Evolutionary conservation across 2,888 invertebrate genomes (phyloP).

Genomic region (Bugulina stolonifera): DNA sequence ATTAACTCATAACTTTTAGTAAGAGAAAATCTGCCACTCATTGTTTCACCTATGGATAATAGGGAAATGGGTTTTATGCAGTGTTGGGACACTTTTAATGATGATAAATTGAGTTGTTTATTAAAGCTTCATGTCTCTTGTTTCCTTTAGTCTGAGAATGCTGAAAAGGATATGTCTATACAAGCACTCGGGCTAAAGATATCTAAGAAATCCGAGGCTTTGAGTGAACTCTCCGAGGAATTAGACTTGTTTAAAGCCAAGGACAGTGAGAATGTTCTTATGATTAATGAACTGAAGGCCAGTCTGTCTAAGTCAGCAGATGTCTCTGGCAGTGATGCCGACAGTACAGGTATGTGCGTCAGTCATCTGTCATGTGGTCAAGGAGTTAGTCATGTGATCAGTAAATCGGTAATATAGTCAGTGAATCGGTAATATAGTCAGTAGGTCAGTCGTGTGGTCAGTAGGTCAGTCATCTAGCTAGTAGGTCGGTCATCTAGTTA

Average conservation of each 20-base stretch:
- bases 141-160: not conserved
- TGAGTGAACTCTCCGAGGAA: conserved; percentile 20
- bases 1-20: too few relatives aligned
- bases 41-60: not conserved
- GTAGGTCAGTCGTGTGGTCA: too few relatives aligned
- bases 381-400: too few relatives aligned
- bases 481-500: too few relatives aligned
- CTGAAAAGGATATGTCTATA: conserved; percentile 1
- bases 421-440: too few relatives aligned
- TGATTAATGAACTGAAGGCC: conserved; percentile 10
- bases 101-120: not conserved
- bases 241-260: conserved; percentile 18
- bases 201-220: conserved; percentile 15
- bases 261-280: conserved; percentile 9
- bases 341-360: conserved; percentile 9
- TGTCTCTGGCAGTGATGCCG: not conserved
- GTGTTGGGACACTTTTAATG: too few relatives aligned
- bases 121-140: not conserved
- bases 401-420: too few relatives aligned
- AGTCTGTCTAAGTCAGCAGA: too few relatives aligned
- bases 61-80: not conserved
- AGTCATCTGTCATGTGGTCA: too few relatives aligned
- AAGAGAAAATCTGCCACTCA: too few relatives aligned
- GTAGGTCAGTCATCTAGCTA: too few relatives aligned
- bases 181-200: conserved; percentile 13